Base-by-base conservation (phyloP, 2,797 vertebrate genomes). In the Siniperca obscura region DNA sequence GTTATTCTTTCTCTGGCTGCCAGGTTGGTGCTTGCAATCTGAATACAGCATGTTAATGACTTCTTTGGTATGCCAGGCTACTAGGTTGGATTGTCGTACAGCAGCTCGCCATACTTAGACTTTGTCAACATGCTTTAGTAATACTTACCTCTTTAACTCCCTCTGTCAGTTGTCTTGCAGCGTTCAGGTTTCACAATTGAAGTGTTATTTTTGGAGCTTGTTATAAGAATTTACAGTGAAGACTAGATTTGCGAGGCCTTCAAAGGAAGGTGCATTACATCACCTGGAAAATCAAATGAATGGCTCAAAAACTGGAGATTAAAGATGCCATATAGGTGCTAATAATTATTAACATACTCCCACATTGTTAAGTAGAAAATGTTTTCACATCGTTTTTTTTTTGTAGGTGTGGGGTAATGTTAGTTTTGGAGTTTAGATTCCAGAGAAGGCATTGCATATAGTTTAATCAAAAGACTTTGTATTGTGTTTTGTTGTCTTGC, bases 401-500 rank as follows among this genome's bases (percentile, higher is more conserved):
- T 34, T 50, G 12, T 53, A 38, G 30, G 21, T 25, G 1, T 40
- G 6, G 2, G 16, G 38, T 44, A 7, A 34, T n/a, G 22, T n/a
- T 38, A 2, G 8, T 30, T 64, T 42, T 53, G 34, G 42, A 21
- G 1, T 44, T 46, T 52, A 9, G 1, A 27, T 36, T 57, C 9
- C 16, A 74, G 21, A 74, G 21, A 59, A 1, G 19, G 0, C 8
- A 12, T 36, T 13, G 3, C 19, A 14, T 2, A 2, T n/a, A n/a
- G 73, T 70, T 34, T 22, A 9, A 27, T 78, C 9, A 13, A 17
- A 14, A 71, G 0, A 8, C 9, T 6, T 7, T 75, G 3, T n/a
- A 0, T 74, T 42, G 13, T 78, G 3, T 53, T 67, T 42, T 62
- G 1, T 56, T 76, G 48, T 83, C 50, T 87, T 95, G 95, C 92